Base-by-base conservation (phyloP, 1,140 invertebrate genomes). In the Aporrectodea caliginosa region DNA sequence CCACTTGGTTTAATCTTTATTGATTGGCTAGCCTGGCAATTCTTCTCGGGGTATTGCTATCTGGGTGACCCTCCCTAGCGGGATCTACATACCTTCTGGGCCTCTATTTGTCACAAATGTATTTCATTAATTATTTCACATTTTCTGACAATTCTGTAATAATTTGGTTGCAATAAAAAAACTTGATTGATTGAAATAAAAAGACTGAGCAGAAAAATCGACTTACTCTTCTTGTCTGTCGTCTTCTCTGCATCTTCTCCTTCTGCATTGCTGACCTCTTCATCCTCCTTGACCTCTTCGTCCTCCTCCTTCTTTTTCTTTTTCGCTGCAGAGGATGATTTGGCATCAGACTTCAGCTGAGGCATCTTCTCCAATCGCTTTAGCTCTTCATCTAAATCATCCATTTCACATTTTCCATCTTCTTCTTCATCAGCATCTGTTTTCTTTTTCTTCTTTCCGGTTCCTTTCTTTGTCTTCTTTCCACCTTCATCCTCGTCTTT, bases 301-400 rank as follows among this genome's bases (percentile, higher is more conserved):
- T 43, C 22, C 76, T 79, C n/a, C 72, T 73, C 16, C 79, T 73
- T 81, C 83, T 78, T 80, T 70, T 73, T 81, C 82, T 12, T 12
- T 58, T 58, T 58, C 6, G 43, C 6, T 6, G 22, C 43, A 58
- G 43, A 6, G 22, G 43, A 6, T 58, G 43, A 22, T 58, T 22
- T 58, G 22, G 43, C 6, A 22, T 58, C 22, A 12, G 43, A 58
- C 43, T 58, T 58, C 22, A n/a, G n/a, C n/a, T n/a, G n/a, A n/a
- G 43, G 43, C 43, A 58, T 58, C 43, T 58, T 58, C 43, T 58
- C 43, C 43, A 58, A 58, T 12, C 43, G 43, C 68, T 83, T 80
- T 0, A 81, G 82, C 77, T 81, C 80, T 68, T 80, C 78, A 70
- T 83, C 82, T 78, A 84, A 58, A 35, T 80, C 69, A 82, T 70